phyloP scores from a whole-genome alignment of 2,113 vertebrate genomes.

The Otis tarda region DNA sequence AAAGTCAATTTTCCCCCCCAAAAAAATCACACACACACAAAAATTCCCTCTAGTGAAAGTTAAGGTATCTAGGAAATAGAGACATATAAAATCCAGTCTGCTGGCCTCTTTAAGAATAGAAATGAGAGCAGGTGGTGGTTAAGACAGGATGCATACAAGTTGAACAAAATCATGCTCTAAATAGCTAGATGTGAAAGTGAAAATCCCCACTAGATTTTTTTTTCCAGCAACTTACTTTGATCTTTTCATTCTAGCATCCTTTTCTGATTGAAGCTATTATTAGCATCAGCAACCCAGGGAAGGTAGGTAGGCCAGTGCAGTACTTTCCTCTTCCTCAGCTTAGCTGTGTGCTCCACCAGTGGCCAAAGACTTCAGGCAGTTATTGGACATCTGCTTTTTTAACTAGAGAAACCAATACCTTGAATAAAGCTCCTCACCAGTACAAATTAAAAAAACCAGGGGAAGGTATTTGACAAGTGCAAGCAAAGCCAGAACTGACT shows the following conservation, averaged over 20 bases:
- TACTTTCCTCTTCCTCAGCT: neutral
- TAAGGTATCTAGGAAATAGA: neutral
- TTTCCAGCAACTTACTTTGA: neutral
- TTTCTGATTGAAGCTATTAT: neutral
- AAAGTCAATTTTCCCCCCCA: neutral
- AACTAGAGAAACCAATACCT: neutral
- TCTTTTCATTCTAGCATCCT: neutral
- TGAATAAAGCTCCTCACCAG: neutral
- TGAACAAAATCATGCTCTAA: neutral
- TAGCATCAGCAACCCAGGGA: neutral
- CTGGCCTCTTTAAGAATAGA: neutral
- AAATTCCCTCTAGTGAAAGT: neutral
- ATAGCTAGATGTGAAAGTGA: conserved; percentile 3
- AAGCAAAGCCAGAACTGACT: neutral
- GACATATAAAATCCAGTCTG: neutral
- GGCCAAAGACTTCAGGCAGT: neutral
- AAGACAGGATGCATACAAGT: neutral
- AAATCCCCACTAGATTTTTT: neutral
- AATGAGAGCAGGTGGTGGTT: neutral
- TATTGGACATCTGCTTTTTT: neutral
- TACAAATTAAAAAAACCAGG: neutral
- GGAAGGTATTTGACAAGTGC: neutral
- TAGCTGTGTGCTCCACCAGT: neutral
- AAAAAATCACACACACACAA: neutral
- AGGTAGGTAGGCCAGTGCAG: neutral